Evolutionary conservation across 2,888 invertebrate species (phyloP).

Genomic region (Cephus sareptanus): DNA sequence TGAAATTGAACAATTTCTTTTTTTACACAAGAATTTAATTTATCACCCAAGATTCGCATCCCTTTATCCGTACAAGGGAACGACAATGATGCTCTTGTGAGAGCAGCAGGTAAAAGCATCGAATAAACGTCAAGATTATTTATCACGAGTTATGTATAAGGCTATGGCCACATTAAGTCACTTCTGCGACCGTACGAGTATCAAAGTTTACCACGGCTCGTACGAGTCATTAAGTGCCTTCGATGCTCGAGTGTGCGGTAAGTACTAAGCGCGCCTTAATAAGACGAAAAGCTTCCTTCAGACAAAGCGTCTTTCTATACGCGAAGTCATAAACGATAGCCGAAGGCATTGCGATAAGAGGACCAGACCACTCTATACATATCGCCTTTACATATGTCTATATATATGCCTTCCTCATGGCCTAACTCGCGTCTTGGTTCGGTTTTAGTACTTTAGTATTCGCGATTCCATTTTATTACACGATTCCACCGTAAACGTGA

Average conservation of each 20-base stretch:
- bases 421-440: background rate
- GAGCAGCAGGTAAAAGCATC: conserved; percentile 2
- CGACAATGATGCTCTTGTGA: conserved; percentile 1
- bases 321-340: conserved; percentile 1
- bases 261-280: background rate
- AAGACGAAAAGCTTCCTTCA: background rate
- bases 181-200: background rate
- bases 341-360: background rate
- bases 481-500: conserved; percentile 39
- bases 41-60: background rate
- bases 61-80: background rate
- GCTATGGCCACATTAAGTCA: background rate
- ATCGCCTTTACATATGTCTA: background rate
- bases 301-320: conserved; percentile 3
- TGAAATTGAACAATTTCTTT: background rate
- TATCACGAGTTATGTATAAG: background rate
- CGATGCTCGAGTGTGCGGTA: background rate
- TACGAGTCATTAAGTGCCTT: background rate
- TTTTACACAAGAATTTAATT: background rate
- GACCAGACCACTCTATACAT: background rate
- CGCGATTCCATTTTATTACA: conserved; percentile 44
- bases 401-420: background rate
- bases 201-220: background rate
- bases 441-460: conserved; percentile 24
- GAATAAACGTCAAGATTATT: conserved; percentile 2